A percentile compares a stretch with the other conserved stretches of the same genome.
Conservation (phyloP, 1,140 invertebrate species). For the Drosophila willistoni region DNA sequence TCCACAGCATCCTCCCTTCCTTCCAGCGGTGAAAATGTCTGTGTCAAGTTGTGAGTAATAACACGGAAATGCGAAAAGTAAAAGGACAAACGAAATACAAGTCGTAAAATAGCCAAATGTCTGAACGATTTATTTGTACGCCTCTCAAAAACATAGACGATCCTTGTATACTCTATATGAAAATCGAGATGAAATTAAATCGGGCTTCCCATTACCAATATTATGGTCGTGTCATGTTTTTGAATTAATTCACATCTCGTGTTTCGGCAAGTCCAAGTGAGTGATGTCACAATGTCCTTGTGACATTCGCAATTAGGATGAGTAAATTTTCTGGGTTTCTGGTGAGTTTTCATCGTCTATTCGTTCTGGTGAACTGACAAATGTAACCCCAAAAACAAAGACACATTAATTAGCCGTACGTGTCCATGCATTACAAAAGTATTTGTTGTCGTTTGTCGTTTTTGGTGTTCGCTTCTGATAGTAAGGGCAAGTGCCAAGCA, state of each 20-base stretch:
- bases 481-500: background rate
- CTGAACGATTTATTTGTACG: background rate
- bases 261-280: background rate
- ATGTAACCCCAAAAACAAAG: slow-evolving; percentile 53
- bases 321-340: background rate
- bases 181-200: background rate
- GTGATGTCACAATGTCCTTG: slow-evolving; percentile 5
- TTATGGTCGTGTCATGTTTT: background rate
- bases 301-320: slow-evolving; percentile 5
- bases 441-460: slow-evolving; percentile 53
- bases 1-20: background rate
- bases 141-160: background rate
- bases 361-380: slow-evolving; percentile 40
- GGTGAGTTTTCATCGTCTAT: slow-evolving; percentile 44
- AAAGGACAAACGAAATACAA: slow-evolving; percentile 46
- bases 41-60: slow-evolving; percentile 79
- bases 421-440: slow-evolving; percentile 74
- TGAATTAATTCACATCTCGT: background rate
- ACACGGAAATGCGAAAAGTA: slow-evolving; percentile 66
- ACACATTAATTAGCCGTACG: slow-evolving; percentile 73
- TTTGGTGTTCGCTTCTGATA: slow-evolving; percentile 7
- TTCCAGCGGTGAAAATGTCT: slow-evolving; percentile 57
- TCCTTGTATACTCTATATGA: slow-evolving; percentile 37
- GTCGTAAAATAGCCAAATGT: slow-evolving; percentile 56
- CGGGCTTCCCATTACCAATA: no score